phyloP scores from a whole-genome alignment of 2,888 invertebrate species.

The Barypeithes pellucidus region DNA sequence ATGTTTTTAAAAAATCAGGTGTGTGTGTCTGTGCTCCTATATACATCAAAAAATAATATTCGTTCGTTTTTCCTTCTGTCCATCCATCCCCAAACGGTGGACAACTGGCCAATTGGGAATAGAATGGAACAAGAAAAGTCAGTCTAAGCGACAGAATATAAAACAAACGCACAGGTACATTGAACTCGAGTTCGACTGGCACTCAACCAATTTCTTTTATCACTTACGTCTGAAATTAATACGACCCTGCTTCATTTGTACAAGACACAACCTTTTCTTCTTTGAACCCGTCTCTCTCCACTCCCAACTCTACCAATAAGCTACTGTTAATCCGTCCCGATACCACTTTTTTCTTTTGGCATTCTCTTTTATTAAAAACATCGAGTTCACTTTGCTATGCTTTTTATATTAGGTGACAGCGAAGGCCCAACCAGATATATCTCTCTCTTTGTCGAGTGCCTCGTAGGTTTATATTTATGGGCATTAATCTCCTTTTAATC shows the following conservation, averaged over 20 bases:
- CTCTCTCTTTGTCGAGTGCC: not conserved
- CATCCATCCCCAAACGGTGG: too few relatives aligned
- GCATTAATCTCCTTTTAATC: not conserved
- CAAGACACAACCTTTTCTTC: conserved; percentile 52
- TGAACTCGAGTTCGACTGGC: not conserved
- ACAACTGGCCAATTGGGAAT: too few relatives aligned
- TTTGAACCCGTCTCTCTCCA: conserved; percentile 51
- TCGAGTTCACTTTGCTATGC: conserved; percentile 29
- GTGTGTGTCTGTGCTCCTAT: too few relatives aligned
- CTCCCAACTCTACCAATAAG: conserved; percentile 51
- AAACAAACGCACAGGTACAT: too few relatives aligned
- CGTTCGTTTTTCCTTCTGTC: too few relatives aligned
- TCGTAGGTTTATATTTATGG: not conserved
- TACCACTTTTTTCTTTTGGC: conserved; percentile 44
- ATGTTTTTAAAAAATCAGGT: too few relatives aligned
- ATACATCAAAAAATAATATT: too few relatives aligned
- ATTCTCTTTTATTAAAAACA: conserved; percentile 49
- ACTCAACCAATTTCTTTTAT: too few relatives aligned
- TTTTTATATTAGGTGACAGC: conserved; percentile 7
- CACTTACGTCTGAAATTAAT: too few relatives aligned
- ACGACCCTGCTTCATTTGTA: conserved; percentile 32
- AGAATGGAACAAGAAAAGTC: too few relatives aligned
- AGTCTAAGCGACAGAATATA: too few relatives aligned
- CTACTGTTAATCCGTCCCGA: conserved; percentile 50
- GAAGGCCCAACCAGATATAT: not conserved